A percentile compares a stretch with the other conserved stretches of the same genome.
Conservation (phyloP, 2,113 vertebrate genomes). For the Protobothrops mucrosquamatus region DNA sequence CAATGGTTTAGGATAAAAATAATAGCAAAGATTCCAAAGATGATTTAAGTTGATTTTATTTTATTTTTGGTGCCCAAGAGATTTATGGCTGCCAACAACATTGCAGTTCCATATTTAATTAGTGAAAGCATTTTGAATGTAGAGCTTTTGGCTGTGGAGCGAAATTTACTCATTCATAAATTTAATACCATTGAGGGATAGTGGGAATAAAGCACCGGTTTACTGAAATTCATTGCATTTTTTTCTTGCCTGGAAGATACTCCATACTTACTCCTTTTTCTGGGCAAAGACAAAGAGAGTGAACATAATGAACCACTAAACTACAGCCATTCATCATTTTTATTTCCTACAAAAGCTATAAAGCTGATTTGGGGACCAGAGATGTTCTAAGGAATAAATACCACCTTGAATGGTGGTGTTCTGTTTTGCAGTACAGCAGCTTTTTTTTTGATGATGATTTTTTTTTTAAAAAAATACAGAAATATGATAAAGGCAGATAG, state of each 20-base stretch:
- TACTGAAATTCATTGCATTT: background rate
- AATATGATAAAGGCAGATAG: background rate
- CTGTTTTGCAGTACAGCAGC: background rate
- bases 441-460: background rate
- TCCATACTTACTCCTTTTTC: background rate
- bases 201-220: background rate
- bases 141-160: background rate
- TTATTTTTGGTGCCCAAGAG: background rate
- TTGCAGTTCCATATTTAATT: background rate
- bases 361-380: background rate
- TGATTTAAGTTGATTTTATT: background rate
- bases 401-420: background rate
- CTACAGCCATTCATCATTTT: background rate
- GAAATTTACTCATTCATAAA: background rate
- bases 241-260: background rate
- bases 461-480: background rate
- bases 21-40: background rate
- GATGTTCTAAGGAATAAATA: background rate
- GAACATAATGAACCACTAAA: background rate
- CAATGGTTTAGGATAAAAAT: background rate
- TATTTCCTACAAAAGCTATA: background rate
- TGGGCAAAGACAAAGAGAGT: background rate
- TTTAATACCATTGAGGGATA: background rate
- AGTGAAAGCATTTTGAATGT: background rate
- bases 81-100: background rate